Conservation (phyloP, 1,140 invertebrate genomes). For the Lordiphosa clarofinis region DNA sequence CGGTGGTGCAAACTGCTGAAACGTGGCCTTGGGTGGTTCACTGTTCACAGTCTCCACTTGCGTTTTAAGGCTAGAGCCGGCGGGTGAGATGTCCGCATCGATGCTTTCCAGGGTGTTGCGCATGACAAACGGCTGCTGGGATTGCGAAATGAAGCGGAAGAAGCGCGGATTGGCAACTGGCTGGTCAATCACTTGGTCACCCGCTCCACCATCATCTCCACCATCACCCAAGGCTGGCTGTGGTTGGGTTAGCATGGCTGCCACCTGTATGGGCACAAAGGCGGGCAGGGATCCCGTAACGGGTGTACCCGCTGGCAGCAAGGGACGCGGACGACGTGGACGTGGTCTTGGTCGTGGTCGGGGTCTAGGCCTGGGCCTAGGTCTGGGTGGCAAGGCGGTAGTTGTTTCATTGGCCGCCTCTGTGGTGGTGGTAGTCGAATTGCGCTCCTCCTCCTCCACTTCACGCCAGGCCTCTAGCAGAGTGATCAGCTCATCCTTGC, state of each 20-base stretch:
- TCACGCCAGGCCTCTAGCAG: constrained; percentile 70
- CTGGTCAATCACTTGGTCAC: neutral
- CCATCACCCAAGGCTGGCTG: constrained; percentile 14
- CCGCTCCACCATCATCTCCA: neutral
- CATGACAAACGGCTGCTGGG: constrained; percentile 24
- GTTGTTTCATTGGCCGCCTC: constrained; percentile 21
- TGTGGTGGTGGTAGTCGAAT: constrained; percentile 1
- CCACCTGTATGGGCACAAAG: constrained; percentile 67
- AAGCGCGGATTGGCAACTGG: constrained; percentile 16
- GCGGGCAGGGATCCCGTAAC: constrained; percentile 61
- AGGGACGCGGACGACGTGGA: neutral
- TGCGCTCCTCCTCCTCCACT: constrained; percentile 43
- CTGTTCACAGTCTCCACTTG: neutral
- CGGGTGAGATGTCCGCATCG: constrained; percentile 42
- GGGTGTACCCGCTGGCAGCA: constrained; percentile 24
- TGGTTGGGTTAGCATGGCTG: constrained; percentile 61
- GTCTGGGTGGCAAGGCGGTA: constrained; percentile 20
- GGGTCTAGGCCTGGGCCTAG: constrained; percentile 5
- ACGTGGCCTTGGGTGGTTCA: neutral
- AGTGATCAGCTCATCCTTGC: constrained; percentile 67
- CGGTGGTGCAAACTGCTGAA: constrained; percentile 14
- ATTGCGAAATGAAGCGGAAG: constrained; percentile 39
- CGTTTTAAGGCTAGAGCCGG: constrained; percentile 26
- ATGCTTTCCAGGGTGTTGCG: constrained; percentile 61
- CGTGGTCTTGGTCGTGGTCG: neutral